These are phyloP conservation scores for Frieseomelitta varia DNA, from an alignment of 1,140 invertebrate species.

Conservation along the genomic window DNA sequence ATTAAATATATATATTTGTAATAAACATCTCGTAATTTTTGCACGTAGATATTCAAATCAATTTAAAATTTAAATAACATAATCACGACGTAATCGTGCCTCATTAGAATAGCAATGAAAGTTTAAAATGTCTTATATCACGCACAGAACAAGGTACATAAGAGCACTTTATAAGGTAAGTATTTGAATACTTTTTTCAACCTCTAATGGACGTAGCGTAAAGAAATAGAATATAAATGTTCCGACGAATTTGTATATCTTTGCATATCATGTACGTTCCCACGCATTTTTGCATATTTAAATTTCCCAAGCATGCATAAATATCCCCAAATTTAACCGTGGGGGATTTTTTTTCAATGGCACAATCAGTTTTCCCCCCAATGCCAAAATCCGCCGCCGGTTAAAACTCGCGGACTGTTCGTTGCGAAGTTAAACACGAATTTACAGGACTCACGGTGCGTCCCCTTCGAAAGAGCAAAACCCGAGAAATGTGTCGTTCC, in stretches of 20 bases:
- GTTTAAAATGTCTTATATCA: too few relatives aligned
- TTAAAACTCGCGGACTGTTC: neutral
- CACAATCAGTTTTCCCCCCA: neutral
- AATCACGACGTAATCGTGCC: too few relatives aligned
- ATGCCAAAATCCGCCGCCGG: neutral
- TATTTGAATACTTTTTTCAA: too few relatives aligned
- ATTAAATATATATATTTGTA: too few relatives aligned
- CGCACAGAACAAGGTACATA: too few relatives aligned
- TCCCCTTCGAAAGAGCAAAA: neutral
- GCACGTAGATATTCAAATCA: too few relatives aligned
- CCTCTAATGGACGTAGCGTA: neutral
- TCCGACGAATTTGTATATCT: neutral
- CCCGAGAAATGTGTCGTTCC: slow-evolving; percentile 13
- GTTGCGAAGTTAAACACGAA: neutral
- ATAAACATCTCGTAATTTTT: too few relatives aligned
- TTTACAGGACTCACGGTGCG: neutral
- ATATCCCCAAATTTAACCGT: neutral
- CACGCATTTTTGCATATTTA: neutral
- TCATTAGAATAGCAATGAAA: too few relatives aligned
- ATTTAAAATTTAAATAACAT: too few relatives aligned
- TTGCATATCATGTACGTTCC: neutral
- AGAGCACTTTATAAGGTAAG: too few relatives aligned
- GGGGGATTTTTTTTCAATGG: neutral
- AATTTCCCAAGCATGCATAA: neutral
- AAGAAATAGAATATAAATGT: neutral